Base-by-base conservation (phyloP, 2,888 invertebrate species). In the Atrina japonica region DNA sequence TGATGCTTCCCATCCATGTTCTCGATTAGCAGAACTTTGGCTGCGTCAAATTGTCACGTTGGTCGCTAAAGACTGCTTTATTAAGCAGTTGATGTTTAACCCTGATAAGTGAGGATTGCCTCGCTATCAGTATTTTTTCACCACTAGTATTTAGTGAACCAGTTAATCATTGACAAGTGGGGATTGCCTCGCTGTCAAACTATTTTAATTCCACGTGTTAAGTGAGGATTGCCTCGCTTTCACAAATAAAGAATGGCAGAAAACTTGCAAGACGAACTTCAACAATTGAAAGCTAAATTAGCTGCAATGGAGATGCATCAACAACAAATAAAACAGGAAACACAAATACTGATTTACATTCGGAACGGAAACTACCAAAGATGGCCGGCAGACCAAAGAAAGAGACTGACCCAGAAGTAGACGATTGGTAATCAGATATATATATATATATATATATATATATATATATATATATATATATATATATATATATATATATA, bases 321-420 rank as follows among this genome's bases (percentile, higher is more conserved):
- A 49, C 49, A 49, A 49, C 49, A 49, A 21, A n/a, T 49, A 49
- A 14, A 14, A n/a, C n/a, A n/a, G n/a, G n/a, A n/a, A n/a, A n/a
- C 11, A 49, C 14, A 14, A n/a, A 21, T 14, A 49, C 7, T 6
- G 7, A 49, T 50, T 27, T 50, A 23, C 14, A 29, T 27, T 50
- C 50, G 3, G 50, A 23, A 6, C 25, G 50, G 27, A 50, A 50
- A 50, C 27, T 50, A 11, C 50, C 50, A 2, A 50, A 50, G 25
- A 27, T 50, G 2, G 50, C 14, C 1, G 50, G 50, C 1, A 14
- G n/a, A 1, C 50, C 50, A 23, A n/a, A 50, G 29, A 49, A 49
- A n/a, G 49, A 49, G 21, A 25, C 23, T 23, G 49, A 49, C 49
- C 21, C 49, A 16, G 49, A 49, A 23, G 49, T 49, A 11, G 5